Conservation (phyloP, 2,113 vertebrate genomes). For the Bufo bufo region DNA sequence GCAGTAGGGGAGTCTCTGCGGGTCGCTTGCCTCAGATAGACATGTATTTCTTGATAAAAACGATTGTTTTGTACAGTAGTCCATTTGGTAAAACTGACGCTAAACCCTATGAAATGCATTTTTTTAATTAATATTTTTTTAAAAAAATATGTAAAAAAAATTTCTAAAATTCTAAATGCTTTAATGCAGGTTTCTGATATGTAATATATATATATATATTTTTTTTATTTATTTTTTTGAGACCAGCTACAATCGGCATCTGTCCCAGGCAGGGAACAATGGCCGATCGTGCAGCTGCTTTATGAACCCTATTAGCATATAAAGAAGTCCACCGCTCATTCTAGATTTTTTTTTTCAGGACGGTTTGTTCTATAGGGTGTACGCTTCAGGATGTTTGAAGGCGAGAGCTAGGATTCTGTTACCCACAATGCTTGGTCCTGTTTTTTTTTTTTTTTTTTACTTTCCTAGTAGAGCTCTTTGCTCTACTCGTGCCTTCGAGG, state of each 20-base stretch:
- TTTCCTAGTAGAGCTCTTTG: neutral
- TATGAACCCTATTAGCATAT: slow-evolving; percentile 13
- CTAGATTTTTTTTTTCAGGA: neutral
- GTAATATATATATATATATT: neutral
- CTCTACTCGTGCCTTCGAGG: neutral
- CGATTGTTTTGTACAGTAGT: neutral
- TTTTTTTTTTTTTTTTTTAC: neutral
- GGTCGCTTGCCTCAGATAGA: neutral
- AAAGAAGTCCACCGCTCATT: slow-evolving; percentile 13
- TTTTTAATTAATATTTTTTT: too few relatives aligned
- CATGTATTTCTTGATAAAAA: neutral
- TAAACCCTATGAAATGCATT: too few relatives aligned
- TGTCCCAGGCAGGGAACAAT: slow-evolving; percentile 14
- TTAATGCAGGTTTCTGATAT: neutral
- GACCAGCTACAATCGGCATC: too few relatives aligned
- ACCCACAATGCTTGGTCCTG: neutral
- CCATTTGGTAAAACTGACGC: neutral
- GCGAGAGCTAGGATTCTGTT: neutral
- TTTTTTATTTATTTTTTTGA: neutral
- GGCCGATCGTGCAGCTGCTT: neutral
- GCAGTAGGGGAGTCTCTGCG: neutral
- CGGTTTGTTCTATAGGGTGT: slow-evolving; percentile 17
- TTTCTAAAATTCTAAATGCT: neutral
- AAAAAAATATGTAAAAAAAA: too few relatives aligned
- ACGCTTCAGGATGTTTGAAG: neutral